Percentiles rank a stretch among this genome's conserved stretches.
Conservation (phyloP, 2,797 vertebrate genomes). For the Euphonia xanthogaster region DNA sequence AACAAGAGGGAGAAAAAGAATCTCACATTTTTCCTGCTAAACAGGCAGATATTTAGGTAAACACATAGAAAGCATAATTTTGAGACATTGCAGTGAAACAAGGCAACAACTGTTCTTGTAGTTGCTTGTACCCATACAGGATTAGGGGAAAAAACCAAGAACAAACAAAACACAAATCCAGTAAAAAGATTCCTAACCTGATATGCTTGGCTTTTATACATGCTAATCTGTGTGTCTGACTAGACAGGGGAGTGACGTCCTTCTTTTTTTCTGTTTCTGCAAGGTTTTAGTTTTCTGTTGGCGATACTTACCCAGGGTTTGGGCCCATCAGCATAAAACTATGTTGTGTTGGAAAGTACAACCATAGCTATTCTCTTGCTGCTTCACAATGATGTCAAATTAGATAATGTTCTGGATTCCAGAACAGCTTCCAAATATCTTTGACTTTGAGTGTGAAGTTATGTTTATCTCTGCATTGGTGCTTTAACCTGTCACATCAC, state of each 20-base stretch:
- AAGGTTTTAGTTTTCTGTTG: not conserved
- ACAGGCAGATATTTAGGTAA: not conserved
- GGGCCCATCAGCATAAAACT: not conserved
- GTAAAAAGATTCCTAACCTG: not conserved
- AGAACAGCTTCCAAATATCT: not conserved
- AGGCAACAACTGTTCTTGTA: not conserved
- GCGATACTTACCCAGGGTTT: not conserved
- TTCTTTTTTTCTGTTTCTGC: not conserved
- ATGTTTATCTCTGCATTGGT: not conserved
- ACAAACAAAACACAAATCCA: not conserved
- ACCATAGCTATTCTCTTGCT: not conserved
- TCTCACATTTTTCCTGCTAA: not conserved
- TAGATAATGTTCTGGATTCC: not conserved
- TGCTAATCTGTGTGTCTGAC: not conserved
- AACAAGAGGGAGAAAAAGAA: not conserved
- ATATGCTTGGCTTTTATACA: not conserved
- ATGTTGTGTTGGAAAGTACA: not conserved
- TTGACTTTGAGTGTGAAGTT: not conserved
- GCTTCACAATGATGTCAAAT: not conserved
- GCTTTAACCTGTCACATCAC: not conserved
- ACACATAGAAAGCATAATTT: not conserved
- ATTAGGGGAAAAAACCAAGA: fast-evolving
- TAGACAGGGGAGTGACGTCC: not conserved
- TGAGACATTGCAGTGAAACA: not conserved
- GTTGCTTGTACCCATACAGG: not conserved